Base-by-base conservation (phyloP, 2,888 invertebrate genomes). In the Sinelater perroti region DNA sequence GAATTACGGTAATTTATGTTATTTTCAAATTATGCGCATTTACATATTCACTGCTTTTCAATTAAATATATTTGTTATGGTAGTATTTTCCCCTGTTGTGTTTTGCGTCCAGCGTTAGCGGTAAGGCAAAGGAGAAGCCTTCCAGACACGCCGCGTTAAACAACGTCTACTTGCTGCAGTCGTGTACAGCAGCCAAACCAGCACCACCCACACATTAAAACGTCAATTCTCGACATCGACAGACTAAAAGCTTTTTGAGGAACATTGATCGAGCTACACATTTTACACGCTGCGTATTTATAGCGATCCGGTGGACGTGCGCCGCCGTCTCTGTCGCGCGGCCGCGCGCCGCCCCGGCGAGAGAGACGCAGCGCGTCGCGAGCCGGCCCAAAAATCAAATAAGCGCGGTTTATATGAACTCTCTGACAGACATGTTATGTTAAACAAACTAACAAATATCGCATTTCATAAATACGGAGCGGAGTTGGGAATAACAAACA, bases 401-500 rank as follows among this genome's bases (percentile, higher is more conserved):
- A 62, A 62, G 59, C 59, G 59, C 16, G 26, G 49, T 56, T 59
- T 61, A 56, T 58, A 66, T 59, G 65, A 68, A 63, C 64, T 66
- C 53, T n/a, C 65, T 68, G 67, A 61, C 67, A 64, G 69, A 69
- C 67, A 69, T 65, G 67, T 67, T 66, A 67, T 65, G 69, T 67
- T 70, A 69, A 72, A 72, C 69, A 72, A 70, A 70, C 72, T 70
- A 67, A 72, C 70, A 67, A 69, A 70, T 72, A 71, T 72, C 72
- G 55, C 60, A 64, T 72, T 72, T 70, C 72, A 62, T 68, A 71
- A 70, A 70, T 69, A 59, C 28, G 30, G 52, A 45, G 31, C 54
- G n/a, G 64, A 65, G 63, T 69, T 67, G 67, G 66, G 68, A 70
- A 69, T 69, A 70, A 68, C 65, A 70, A 70, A 70, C 70, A 69